These are phyloP conservation scores for Pangasius djambal DNA, from an alignment of 2,797 vertebrate species.

Conservation along the genomic window DNA sequence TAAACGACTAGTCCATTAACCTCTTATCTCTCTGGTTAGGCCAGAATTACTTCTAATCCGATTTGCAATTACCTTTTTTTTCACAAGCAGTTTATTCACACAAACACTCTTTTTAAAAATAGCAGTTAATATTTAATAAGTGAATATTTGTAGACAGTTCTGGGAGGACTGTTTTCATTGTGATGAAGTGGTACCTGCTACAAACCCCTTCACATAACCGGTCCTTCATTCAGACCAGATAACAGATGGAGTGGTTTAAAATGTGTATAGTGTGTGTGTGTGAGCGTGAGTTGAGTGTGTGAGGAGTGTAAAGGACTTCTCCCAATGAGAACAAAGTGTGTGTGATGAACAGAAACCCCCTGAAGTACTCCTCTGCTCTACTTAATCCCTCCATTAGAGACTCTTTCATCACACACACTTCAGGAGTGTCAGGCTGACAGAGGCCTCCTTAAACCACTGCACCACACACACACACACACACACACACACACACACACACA, in stretches of 20 bases:
- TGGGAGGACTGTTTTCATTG: neutral
- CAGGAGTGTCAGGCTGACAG: conserved; percentile 34
- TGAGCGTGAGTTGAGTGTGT: neutral
- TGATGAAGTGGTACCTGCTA: neutral
- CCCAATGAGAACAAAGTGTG: conserved; percentile 69
- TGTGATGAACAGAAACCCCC: conserved; percentile 69
- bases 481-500: neutral
- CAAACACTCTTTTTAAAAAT: neutral
- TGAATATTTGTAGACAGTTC: neutral
- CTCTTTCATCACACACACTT: conserved; percentile 48
- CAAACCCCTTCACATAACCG: neutral
- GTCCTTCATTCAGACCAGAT: too few relatives aligned
- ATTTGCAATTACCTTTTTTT: neutral
- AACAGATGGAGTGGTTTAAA: neutral
- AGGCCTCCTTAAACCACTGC: conserved; percentile 28
- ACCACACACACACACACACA: conserved; percentile 37
- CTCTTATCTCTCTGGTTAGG: neutral
- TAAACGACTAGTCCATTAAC: neutral
- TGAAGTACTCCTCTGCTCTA: conserved; percentile 68
- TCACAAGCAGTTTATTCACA: neutral
- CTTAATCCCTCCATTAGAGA: conserved; percentile 73
- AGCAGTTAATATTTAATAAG: neutral
- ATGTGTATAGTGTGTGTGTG: neutral
- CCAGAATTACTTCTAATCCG: neutral
- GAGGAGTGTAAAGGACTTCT: conserved; percentile 26